phyloP scores from a whole-genome alignment of 2,888 invertebrate species.

The Polymixis flavicincta region DNA sequence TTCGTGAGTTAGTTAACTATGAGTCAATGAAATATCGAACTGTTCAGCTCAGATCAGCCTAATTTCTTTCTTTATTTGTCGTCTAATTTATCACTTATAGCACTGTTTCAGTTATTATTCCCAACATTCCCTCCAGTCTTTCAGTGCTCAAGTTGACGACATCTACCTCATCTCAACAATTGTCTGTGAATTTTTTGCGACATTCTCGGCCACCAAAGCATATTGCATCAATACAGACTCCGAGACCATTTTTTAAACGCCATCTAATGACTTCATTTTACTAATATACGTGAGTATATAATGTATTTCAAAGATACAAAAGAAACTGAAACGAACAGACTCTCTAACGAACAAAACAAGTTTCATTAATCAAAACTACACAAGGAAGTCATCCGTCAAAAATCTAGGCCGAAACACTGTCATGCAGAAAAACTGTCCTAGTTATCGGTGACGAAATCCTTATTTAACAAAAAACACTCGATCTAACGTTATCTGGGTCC shows the following conservation, averaged over 20 bases:
- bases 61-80: neutral
- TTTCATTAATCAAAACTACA: slow-evolving; percentile 43
- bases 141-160: neutral
- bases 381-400: slow-evolving; percentile 56
- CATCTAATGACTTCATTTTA: neutral
- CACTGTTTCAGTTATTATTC: neutral
- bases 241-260: neutral
- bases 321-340: slow-evolving; percentile 6
- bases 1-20: slow-evolving; percentile 19
- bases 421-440: slow-evolving; percentile 49
- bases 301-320: slow-evolving; percentile 8
- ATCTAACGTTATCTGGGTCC: slow-evolving; percentile 45
- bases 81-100: neutral
- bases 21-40: neutral
- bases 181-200: neutral
- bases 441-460: slow-evolving; percentile 37
- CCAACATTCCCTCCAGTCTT: neutral
- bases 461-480: slow-evolving; percentile 58
- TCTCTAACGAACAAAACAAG: slow-evolving; percentile 30
- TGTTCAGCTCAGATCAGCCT: neutral
- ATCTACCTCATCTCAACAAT: neutral
- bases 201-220: neutral
- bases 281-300: neutral
- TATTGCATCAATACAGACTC: neutral
- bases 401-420: slow-evolving; percentile 25